Conservation (phyloP, 1,140 invertebrate species). For the Ceratina australensis region DNA sequence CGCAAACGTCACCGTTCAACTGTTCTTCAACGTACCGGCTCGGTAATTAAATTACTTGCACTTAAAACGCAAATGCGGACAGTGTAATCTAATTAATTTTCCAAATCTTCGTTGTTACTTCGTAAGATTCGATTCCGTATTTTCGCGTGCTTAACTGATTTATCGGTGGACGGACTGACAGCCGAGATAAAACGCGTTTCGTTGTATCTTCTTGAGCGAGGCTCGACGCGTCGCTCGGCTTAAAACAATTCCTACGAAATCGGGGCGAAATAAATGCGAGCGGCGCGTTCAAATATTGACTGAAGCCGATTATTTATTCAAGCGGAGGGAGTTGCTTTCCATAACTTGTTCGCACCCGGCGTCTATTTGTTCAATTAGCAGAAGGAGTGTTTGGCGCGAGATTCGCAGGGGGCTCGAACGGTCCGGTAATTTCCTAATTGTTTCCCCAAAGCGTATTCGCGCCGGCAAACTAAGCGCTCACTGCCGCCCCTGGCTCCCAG, state of each 20-base stretch:
- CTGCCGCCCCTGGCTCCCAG: too few relatives aligned
- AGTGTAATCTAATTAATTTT: too few relatives aligned
- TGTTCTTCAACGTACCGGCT: not conserved
- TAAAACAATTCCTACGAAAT: not conserved
- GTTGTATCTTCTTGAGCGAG: too few relatives aligned
- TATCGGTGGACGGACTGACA: too few relatives aligned
- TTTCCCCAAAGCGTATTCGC: not conserved
- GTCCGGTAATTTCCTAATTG: slow-evolving; percentile 5
- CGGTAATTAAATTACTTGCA: slow-evolving; percentile 6
- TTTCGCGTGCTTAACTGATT: too few relatives aligned
- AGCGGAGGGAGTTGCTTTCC: too few relatives aligned
- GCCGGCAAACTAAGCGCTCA: not conserved
- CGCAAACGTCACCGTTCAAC: not conserved
- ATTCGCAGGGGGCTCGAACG: not conserved
- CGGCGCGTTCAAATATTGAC: slow-evolving; percentile 4
- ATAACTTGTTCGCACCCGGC: not conserved
- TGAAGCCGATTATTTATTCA: slow-evolving; percentile 13
- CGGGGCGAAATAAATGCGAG: slow-evolving; percentile 4
- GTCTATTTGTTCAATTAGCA: slow-evolving; percentile 16
- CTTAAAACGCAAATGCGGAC: not conserved
- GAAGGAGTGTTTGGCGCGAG: not conserved
- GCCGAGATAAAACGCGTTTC: too few relatives aligned
- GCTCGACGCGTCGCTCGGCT: not conserved
- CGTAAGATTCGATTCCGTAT: not conserved
- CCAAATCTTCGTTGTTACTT: not conserved